A percentile compares a stretch with the other conserved stretches of the same genome.
These are phyloP conservation scores for Ptilodon capucinus DNA, from an alignment of 2,888 invertebrate species.

Conservation along the genomic window DNA sequence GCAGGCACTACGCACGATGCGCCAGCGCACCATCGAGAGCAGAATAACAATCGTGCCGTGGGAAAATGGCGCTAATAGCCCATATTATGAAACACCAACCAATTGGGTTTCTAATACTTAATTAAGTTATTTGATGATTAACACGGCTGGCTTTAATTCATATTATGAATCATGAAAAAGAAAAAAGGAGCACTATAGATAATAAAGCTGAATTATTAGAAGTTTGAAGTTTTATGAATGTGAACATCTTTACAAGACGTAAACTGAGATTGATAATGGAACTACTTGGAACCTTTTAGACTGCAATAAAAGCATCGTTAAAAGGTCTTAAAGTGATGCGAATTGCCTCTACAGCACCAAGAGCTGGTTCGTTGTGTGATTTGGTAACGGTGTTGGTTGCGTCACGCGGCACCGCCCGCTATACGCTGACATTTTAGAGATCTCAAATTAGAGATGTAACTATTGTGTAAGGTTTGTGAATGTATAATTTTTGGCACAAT, in stretches of 20 bases:
- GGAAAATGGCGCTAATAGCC: constrained; percentile 63
- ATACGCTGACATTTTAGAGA: constrained; percentile 47
- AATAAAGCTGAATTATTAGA: too few species aligned
- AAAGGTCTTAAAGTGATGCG: neutral
- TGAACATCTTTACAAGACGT: too few species aligned
- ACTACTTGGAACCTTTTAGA: too few species aligned
- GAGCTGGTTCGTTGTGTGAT: constrained; percentile 57
- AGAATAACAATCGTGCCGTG: constrained; percentile 77
- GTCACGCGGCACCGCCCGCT: constrained; percentile 42
- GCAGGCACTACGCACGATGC: constrained; percentile 58
- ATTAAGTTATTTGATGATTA: neutral
- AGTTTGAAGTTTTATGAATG: too few species aligned
- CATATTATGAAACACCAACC: constrained; percentile 64
- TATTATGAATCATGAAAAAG: too few species aligned
- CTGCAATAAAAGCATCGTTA: neutral
- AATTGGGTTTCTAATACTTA: neutral
- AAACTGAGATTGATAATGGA: too few species aligned
- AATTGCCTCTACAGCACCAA: constrained; percentile 22
- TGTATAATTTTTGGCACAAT: constrained; percentile 35
- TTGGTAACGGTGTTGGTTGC: constrained; percentile 64
- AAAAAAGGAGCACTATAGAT: too few species aligned
- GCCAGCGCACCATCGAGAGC: constrained; percentile 44
- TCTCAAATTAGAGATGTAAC: constrained; percentile 43
- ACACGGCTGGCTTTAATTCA: too few species aligned
- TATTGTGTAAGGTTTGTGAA: constrained; percentile 36